Base-by-base conservation (phyloP, 1,140 invertebrate species). In the Formica exsecta region DNA sequence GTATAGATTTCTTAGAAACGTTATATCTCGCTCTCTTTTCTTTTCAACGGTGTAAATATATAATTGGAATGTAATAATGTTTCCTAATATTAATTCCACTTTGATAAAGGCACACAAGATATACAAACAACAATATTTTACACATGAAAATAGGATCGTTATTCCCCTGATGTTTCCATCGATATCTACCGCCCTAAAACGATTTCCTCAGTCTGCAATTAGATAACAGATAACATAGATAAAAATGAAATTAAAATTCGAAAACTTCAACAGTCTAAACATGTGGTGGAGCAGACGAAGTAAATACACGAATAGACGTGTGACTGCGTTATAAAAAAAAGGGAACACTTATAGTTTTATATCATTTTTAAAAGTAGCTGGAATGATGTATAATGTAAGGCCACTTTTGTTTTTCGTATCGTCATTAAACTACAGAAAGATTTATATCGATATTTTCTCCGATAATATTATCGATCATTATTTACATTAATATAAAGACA, bases 241-340 rank as follows among this genome's bases (percentile, higher is more conserved):
- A 92, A 94, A 93, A 93, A 92, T 92, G 84, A 89, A 88, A 92
- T 94, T 94, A 94, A 93, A 94, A 93, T 94, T 94, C 92, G 84
- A 93, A 94, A 94, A 94, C 94, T 93, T 94, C 90, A 94, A 94
- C 94, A 92, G 91, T 89, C 90, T 90, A 90, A 89, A 86, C 91
- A 93, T 91, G 91, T 87, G 84, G 88, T 89, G 76, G 85, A 90
- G 51, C 59, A 54, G 91, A 90, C 89, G 89, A 87, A 92, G 64
- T 79, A 89, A 51, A 90, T 92, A 88, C 86, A 94, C 85, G 92
- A 93, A 90, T 91, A 91, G 86, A 84, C 85, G 86, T 87, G 85
- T 90, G 62, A 8, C 70, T 73, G 70, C 51, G 16, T 57, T 62
- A 61, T 41, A 62, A 19, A 51, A 51, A 51, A 16, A 51, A 86